Conservation (phyloP, 2,797 vertebrate species). For the Glyptemys insculpta region DNA sequence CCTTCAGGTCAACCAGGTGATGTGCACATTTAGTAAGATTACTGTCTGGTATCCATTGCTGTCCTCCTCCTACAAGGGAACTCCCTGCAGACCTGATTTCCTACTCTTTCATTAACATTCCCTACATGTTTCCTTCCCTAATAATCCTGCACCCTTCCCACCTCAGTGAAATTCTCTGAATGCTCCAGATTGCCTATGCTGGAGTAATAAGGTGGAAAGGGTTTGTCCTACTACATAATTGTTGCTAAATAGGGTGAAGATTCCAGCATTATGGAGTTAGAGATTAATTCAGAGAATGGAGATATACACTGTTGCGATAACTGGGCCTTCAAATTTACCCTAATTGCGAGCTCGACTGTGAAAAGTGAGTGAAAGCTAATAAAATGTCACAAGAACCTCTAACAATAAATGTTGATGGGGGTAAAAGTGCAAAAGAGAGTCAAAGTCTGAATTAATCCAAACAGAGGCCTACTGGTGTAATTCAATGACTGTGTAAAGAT, state of each 20-base stretch:
- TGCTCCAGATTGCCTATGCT: background rate
- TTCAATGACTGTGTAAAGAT: background rate
- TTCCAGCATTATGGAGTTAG: background rate
- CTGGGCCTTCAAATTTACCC: background rate
- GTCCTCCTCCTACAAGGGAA: background rate
- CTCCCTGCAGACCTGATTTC: background rate
- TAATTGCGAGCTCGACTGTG: background rate
- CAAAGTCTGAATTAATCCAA: too few species aligned
- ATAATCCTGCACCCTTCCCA: background rate
- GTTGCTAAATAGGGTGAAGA: background rate
- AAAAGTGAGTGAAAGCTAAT: background rate
- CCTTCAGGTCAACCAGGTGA: background rate
- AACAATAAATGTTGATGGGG: too few species aligned
- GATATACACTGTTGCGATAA: background rate
- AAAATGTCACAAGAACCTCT: too few species aligned
- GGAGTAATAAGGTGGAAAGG: background rate
- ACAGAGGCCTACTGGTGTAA: background rate
- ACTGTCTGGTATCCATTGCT: background rate
- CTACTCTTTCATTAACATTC: background rate
- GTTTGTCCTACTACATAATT: background rate
- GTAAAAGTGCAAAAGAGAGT: too few species aligned
- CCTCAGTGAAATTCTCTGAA: accelerated
- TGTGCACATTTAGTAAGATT: background rate
- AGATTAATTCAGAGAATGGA: background rate
- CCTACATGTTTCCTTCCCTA: background rate